Base-by-base conservation (phyloP, 2,797 vertebrate genomes). In the Myotis vivesi region DNA sequence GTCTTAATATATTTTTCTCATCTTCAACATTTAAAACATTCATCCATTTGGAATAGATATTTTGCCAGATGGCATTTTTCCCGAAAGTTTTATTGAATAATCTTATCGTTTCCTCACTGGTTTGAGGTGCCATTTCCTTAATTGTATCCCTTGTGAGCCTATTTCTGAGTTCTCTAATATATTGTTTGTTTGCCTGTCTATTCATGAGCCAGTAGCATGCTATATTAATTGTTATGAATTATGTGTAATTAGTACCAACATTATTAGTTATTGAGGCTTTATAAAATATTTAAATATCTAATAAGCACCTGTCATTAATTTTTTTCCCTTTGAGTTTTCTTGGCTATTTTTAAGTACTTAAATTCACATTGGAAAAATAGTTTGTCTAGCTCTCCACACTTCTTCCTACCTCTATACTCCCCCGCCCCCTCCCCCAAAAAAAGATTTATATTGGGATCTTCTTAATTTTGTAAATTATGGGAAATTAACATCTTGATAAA, bases 1-100 rank as follows among this genome's bases (percentile, higher is more conserved):
- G 15, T 46, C 38, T 79, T 51, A 68, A 69, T 10, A 86, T 53
- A 53, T 77, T 69, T 69, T 62, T 23, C 36, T 2, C 33, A 33
- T 86, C 93, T 86, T 94, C 23, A 2, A 49, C 25, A 55, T 77
- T 95, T 95, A 82, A 94, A 94, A 51, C 23, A 80, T 41, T n/a
- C 59, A 25, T 59, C 6, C 5, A 16, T 23, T 83, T 91, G 57
- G 9, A 89, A 33, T 75, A 75, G 25, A 53, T 94, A 62, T 49
- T 64, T 82, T 76, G 28, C 22, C 12, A 83, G 1, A 3, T 87
- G 17, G 16, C 36, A 57, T 79, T 81, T 59, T 36, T 8, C 28
- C 11, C 19, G 0, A 17, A 53, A 88, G 23, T 38, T 69, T 46
- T 73, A 57, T 38, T 73, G 28, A 85, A 46, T 75, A 46, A 69